A percentile compares a stretch with the other conserved stretches of the same genome.
These are phyloP conservation scores for Sipha flava DNA, from an alignment of 1,140 invertebrate genomes.

Conservation along the genomic window DNA sequence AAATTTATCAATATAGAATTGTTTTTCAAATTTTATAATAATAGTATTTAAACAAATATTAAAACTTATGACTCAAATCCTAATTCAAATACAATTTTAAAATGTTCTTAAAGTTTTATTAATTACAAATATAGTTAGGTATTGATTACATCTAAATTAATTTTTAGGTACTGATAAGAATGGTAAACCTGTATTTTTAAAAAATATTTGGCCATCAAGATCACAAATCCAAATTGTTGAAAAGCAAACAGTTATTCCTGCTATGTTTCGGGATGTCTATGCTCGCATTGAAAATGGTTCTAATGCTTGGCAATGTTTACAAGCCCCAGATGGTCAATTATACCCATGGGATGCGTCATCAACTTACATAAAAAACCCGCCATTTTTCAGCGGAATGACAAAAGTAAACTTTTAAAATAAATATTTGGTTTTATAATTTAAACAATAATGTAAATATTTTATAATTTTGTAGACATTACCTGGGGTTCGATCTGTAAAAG, in stretches of 20 bases:
- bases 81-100: neutral
- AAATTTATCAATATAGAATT: too few species aligned
- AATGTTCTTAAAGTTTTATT: neutral
- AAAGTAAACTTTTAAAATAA: conserved; percentile 46
- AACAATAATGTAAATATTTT: neutral
- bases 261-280: conserved; percentile 98
- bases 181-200: conserved; percentile 69
- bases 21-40: too few species aligned
- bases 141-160: conserved; percentile 26
- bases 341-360: conserved; percentile 88
- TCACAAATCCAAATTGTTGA: conserved; percentile 84
- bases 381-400: conserved; percentile 88
- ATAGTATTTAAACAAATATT: too few species aligned
- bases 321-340: conserved; percentile 68
- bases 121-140: too few species aligned
- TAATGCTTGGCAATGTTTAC: conserved; percentile 71
- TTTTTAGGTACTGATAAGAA: conserved; percentile 55
- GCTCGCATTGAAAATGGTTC: conserved; percentile 78
- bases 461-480: conserved; percentile 50
- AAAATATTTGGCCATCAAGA: conserved; percentile 93
- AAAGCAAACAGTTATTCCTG: conserved; percentile 80
- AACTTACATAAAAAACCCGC: conserved; percentile 93
- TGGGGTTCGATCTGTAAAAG: conserved; percentile 48
- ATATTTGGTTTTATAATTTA: neutral
- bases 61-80: too few species aligned